Conservation (phyloP, 1,140 invertebrate genomes). For the Drosophila ohnishii region DNA sequence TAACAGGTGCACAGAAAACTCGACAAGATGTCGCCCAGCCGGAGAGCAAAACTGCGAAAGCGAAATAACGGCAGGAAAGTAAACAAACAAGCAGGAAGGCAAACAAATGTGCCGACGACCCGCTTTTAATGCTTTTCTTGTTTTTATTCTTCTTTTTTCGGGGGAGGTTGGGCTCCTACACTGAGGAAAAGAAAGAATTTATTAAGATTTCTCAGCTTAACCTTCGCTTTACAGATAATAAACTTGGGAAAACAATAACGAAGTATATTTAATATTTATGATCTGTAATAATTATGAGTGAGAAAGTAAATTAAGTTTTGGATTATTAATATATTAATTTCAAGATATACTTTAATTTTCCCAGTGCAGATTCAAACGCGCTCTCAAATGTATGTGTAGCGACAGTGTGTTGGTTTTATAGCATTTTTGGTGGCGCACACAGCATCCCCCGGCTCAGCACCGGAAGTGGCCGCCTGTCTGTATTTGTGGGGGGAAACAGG, state of each 20-base stretch:
- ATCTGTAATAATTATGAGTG: not conserved
- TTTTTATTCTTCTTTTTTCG: slow-evolving; percentile 21
- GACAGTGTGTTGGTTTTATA: slow-evolving; percentile 1
- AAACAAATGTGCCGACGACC: slow-evolving; percentile 24
- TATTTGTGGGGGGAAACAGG: slow-evolving; percentile 8
- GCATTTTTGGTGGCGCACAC: slow-evolving; percentile 22
- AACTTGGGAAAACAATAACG: not conserved
- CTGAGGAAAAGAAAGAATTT: not conserved
- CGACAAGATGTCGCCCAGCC: slow-evolving; percentile 13
- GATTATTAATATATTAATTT: not conserved
- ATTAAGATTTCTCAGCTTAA: not conserved
- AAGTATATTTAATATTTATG: not conserved
- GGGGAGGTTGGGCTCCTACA: slow-evolving; percentile 9
- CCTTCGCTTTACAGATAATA: not conserved
- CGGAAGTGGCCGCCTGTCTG: slow-evolving; percentile 20
- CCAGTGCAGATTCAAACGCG: not conserved
- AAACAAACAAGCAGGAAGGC: slow-evolving; percentile 45
- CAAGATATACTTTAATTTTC: not conserved
- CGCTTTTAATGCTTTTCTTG: slow-evolving; percentile 20
- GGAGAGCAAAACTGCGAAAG: slow-evolving; percentile 22
- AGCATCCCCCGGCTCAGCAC: slow-evolving; percentile 50
- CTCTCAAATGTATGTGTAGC: not conserved
- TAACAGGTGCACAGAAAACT: slow-evolving; percentile 64
- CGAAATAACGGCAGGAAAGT: slow-evolving; percentile 53
- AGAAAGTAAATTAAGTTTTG: not conserved